phyloP scores from a whole-genome alignment of 2,888 invertebrate species.

The Tortricodes alternella region DNA sequence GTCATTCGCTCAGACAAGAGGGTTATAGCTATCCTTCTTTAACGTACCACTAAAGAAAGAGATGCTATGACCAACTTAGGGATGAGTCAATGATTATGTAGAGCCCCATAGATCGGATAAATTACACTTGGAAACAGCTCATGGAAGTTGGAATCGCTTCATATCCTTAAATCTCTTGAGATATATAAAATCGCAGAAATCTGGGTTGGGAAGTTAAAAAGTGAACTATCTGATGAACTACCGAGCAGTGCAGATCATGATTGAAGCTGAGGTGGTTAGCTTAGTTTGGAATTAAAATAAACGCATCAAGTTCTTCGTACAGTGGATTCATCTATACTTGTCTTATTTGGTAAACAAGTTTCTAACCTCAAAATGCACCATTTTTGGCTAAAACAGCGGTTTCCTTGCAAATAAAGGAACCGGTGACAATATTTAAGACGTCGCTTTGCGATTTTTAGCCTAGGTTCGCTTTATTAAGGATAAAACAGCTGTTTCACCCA shows the following conservation, averaged over 20 bases:
- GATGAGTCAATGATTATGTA: too few relatives aligned
- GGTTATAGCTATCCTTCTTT: background rate
- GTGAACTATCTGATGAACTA: background rate
- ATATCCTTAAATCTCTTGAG: conserved; percentile 7
- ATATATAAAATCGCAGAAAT: conserved; percentile 19
- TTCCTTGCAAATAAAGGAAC: too few relatives aligned
- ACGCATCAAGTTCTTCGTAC: too few relatives aligned
- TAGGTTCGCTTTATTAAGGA: too few relatives aligned
- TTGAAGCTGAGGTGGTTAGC: background rate
- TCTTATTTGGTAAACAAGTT: too few relatives aligned
- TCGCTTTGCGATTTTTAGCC: too few relatives aligned
- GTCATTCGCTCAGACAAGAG: background rate
- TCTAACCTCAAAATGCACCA: too few relatives aligned
- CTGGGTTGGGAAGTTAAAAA: background rate
- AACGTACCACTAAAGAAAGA: background rate
- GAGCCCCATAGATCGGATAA: background rate
- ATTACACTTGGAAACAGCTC: conserved; percentile 13
- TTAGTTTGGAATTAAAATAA: background rate
- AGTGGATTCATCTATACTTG: too few relatives aligned
- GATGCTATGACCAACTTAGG: too few relatives aligned
- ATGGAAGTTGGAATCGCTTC: background rate
- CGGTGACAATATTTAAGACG: too few relatives aligned
- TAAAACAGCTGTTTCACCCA: too few relatives aligned
- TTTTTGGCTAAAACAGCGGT: too few relatives aligned
- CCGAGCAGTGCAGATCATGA: background rate